Base-by-base conservation (phyloP, 1,140 invertebrate species). In the Diorhabda sublineata region DNA sequence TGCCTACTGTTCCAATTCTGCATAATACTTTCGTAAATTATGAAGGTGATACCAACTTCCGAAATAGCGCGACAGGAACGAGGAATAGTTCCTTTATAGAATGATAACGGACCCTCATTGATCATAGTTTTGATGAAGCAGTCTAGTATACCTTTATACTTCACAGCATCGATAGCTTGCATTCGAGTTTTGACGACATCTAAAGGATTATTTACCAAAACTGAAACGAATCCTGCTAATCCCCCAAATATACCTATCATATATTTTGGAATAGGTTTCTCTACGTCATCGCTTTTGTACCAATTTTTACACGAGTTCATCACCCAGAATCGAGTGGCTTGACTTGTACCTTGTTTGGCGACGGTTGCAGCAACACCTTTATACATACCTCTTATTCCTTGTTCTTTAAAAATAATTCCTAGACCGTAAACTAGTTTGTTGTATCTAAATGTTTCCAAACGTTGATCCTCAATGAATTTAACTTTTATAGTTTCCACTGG, bases 401-500 rank as follows among this genome's bases (percentile, higher is more conserved):
- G 89, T 78, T 93, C 86, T 78, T 88, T 91, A 5, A 98, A 83
- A 77, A 99, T 99, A 69, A 88, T 86, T 5, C 87, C 80, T 4
- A 98, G 92, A 42, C 98, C 98, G 81, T 99, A 96, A 72, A 93
- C 91, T 82, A 99, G 99, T 9, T 97, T 97, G 78, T 85, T 90
- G 77, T 90, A 99, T 81, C 90, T 87, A 11, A 98, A 98, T 77
- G 96, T 96, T 9, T 89, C 87, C 47, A 92, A 92, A 74, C 97
- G 87, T 84, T 97, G 95, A 82, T 99, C 98, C 80, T 99, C 96
- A 76, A 99, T 99, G 80, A 99, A 99, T 84, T 99, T 99, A 43
- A 99, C 97, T 87, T 99, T 99, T 59, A 99, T 86, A 0, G 98
- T 99, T 83, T 99, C 98, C 98, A 99, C 99, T 3, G 98, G 98